phyloP scores from a whole-genome alignment of 2,888 invertebrate genomes.

The Caenorhabditis sp. region DNA sequence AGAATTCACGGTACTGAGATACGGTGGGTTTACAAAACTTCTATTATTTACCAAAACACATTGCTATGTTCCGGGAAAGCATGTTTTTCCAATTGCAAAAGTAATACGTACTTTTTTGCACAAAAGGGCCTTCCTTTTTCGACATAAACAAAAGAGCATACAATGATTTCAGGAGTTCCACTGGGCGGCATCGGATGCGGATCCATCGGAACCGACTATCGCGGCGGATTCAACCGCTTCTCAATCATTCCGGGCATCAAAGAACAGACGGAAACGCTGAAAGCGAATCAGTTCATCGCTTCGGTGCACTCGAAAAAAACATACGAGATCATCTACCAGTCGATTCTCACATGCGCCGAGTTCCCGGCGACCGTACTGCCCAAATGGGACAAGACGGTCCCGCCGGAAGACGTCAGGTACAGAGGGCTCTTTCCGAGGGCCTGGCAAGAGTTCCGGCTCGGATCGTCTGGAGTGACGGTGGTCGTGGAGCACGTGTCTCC shows the following conservation, averaged over 20 bases:
- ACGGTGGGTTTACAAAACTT: too few species aligned
- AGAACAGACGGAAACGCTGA: conserved; percentile 84
- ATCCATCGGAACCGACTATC: conserved; percentile 90
- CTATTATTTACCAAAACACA: too few species aligned
- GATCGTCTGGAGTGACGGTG: conserved; percentile 86
- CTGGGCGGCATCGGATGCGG: conserved; percentile 83
- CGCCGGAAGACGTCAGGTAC: conserved; percentile 57
- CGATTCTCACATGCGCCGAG: conserved; percentile 58
- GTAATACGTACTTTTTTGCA: too few species aligned
- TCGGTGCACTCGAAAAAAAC: conserved; percentile 56
- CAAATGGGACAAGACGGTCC: conserved; percentile 40
- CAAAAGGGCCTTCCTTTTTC: background rate
- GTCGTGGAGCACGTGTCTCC: conserved; percentile 92
- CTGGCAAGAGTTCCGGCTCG: conserved; percentile 91
- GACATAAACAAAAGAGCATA: background rate
- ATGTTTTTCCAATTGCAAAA: too few species aligned
- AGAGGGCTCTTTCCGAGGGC: conserved; percentile 90
- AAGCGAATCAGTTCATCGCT: conserved; percentile 67
- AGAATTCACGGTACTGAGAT: background rate
- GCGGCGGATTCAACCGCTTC: conserved; percentile 89
- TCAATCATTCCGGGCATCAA: conserved; percentile 91
- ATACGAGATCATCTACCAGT: conserved; percentile 53
- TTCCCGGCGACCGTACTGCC: conserved; percentile 44
- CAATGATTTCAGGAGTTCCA: conserved; percentile 68
- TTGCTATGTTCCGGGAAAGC: too few species aligned